Percentiles rank a stretch among this genome's conserved stretches.
Evolutionary conservation across 2,797 vertebrate species (phyloP).

Genomic region (Macropodus opercularis): DNA sequence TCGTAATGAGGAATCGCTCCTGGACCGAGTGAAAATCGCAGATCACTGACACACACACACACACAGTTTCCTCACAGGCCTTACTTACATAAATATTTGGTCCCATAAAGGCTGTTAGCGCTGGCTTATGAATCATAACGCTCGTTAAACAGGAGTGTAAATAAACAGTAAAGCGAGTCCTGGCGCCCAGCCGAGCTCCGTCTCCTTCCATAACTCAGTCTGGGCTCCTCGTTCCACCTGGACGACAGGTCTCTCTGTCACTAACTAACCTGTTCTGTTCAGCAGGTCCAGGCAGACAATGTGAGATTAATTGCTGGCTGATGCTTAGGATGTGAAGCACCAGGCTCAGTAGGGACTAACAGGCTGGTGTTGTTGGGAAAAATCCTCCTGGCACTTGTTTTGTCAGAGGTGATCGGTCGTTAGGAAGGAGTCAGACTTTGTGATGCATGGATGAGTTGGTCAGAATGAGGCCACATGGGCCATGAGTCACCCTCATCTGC

Average conservation of each 20-base stretch:
- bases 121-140: conserved; percentile 77
- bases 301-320: conserved; percentile 31
- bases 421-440: conserved; percentile 58
- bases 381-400: conserved; percentile 22
- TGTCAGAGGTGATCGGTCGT: conserved; percentile 50
- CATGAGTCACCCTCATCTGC: no score
- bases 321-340: conserved; percentile 34
- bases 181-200: conserved; percentile 58
- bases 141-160: conserved; percentile 77
- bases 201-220: conserved; percentile 65
- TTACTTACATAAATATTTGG: conserved; percentile 77
- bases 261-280: conserved; percentile 40
- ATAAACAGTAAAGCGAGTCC: conserved; percentile 74
- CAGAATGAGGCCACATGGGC: conserved; percentile 22
- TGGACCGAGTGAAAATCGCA: conserved; percentile 46
- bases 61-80: conserved; percentile 55
- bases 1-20: conserved; percentile 66
- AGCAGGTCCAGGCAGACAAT: conserved; percentile 8
- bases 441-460: conserved; percentile 45
- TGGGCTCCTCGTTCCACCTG: conserved; percentile 60
- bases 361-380: conserved; percentile 15
- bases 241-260: conserved; percentile 36
- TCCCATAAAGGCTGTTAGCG: conserved; percentile 67
- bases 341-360: conserved; percentile 36
- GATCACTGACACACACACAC: no score